Evolutionary conservation across 1,140 invertebrate genomes (phyloP).

Genomic region (Tetragnatha versicolor): DNA sequence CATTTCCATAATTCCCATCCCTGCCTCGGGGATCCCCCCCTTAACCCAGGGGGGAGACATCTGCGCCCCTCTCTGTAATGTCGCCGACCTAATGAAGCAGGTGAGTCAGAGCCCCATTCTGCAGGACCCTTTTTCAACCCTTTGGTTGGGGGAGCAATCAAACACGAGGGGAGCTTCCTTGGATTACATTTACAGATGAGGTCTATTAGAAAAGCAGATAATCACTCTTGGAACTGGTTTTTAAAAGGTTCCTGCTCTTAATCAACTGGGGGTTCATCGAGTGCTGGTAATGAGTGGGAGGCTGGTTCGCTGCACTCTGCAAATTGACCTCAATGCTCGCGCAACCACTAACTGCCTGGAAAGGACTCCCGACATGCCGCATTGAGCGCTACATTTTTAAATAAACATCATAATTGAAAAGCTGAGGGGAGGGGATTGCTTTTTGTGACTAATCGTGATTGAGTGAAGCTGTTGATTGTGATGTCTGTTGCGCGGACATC

Average conservation of each 20-base stretch:
- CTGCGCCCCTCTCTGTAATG: slow-evolving; percentile 9
- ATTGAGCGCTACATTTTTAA: slow-evolving; percentile 3
- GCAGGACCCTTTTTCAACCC: not conserved
- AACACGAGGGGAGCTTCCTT: slow-evolving; percentile 5
- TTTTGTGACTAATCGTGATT: too few relatives aligned
- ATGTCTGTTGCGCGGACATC: too few relatives aligned
- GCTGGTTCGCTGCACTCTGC: not conserved
- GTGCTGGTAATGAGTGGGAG: slow-evolving; percentile 1
- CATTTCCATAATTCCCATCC: too few relatives aligned
- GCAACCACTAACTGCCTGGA: too few relatives aligned
- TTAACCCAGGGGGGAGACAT: not conserved
- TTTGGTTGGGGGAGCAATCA: not conserved
- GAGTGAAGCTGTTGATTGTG: too few relatives aligned
- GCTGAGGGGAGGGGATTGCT: too few relatives aligned
- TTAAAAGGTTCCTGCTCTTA: slow-evolving; percentile 27
- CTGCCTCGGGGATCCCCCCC: too few relatives aligned
- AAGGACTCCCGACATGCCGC: not conserved
- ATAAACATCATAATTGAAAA: slow-evolving; percentile 25
- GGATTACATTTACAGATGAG: slow-evolving; percentile 20
- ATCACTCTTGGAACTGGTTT: not conserved
- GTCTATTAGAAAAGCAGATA: not conserved
- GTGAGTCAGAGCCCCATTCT: slow-evolving; percentile 27
- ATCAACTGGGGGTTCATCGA: slow-evolving; percentile 18
- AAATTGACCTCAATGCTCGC: not conserved
- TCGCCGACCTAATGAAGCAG: slow-evolving; percentile 42